A percentile compares a stretch with the other conserved stretches of the same genome.
Evolutionary conservation across 2,797 vertebrate genomes (phyloP).

Genomic region (Cyclura pinguis): DNA sequence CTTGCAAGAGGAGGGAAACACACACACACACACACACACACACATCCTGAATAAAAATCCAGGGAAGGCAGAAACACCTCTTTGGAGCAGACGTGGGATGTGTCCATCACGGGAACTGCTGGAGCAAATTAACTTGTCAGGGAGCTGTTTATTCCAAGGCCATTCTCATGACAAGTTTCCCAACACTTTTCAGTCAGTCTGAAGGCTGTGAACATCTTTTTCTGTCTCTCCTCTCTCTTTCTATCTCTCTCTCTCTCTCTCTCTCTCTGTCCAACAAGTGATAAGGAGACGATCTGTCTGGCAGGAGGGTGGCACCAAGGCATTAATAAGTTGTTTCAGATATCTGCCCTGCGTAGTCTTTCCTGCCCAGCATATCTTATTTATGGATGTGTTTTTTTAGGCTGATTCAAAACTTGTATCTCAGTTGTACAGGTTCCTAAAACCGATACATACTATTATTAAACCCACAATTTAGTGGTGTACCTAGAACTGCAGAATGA

Average conservation of each 20-base stretch:
- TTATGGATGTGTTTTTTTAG: neutral
- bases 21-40: neutral
- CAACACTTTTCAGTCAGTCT: neutral
- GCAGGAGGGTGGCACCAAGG: neutral
- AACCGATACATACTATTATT: neutral
- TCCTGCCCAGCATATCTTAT: neutral
- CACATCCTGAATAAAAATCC: neutral
- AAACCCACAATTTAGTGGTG: too few relatives aligned
- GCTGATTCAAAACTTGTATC: neutral
- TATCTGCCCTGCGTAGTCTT: neutral
- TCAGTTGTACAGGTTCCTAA: neutral
- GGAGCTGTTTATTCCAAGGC: slow-evolving; percentile 36
- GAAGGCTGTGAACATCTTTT: slow-evolving; percentile 16
- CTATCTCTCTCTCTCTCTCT: too few relatives aligned
- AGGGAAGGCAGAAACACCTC: neutral
- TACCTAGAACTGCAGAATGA: neutral
- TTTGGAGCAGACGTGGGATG: neutral
- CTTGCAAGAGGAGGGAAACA: neutral
- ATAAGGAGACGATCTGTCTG: too few relatives aligned
- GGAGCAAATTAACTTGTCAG: slow-evolving; percentile 11
- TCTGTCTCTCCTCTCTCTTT: neutral
- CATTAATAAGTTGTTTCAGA: too few relatives aligned
- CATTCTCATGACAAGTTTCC: slow-evolving; percentile 26
- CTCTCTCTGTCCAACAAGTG: neutral
- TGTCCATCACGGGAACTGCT: slow-evolving; percentile 6